Evolutionary conservation across 2,888 invertebrate genomes (phyloP).

Genomic region (Megamerina dolium): DNA sequence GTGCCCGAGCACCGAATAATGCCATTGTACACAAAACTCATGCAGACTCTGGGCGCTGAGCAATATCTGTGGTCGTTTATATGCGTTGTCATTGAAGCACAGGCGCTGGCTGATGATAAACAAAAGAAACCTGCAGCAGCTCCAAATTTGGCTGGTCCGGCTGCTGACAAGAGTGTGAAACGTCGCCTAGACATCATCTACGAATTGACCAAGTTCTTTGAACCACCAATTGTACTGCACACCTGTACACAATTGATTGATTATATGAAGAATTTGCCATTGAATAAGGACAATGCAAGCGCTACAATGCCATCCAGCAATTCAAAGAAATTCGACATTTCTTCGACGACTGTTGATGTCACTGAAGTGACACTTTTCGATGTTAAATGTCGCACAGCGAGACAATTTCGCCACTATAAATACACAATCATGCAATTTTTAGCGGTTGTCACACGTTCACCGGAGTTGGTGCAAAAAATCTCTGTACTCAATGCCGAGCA

Average conservation of each 20-base stretch:
- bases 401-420: constrained; percentile 79
- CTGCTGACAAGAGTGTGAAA: constrained; percentile 51
- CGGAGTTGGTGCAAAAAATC: constrained; percentile 63
- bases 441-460: constrained; percentile 61
- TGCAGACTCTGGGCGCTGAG: constrained; percentile 63
- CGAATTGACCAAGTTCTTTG: constrained; percentile 61
- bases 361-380: constrained; percentile 56
- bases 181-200: constrained; percentile 63
- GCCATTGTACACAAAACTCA: constrained; percentile 71
- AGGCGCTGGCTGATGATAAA: constrained; percentile 56
- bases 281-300: constrained; percentile 53
- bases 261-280: constrained; percentile 62
- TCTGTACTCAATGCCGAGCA: constrained; percentile 52
- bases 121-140: constrained; percentile 37
- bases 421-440: constrained; percentile 72
- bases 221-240: constrained; percentile 57
- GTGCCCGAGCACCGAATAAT: constrained; percentile 88
- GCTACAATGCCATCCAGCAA: too few relatives aligned
- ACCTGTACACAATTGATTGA: constrained; percentile 62
- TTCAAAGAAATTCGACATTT: neutral
- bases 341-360: constrained; percentile 22
- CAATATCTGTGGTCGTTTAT: constrained; percentile 68
- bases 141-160: neutral
- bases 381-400: constrained; percentile 59
- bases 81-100: constrained; percentile 64